Base-by-base conservation (phyloP, 1,140 invertebrate genomes). In the Drosophila murphyi region DNA sequence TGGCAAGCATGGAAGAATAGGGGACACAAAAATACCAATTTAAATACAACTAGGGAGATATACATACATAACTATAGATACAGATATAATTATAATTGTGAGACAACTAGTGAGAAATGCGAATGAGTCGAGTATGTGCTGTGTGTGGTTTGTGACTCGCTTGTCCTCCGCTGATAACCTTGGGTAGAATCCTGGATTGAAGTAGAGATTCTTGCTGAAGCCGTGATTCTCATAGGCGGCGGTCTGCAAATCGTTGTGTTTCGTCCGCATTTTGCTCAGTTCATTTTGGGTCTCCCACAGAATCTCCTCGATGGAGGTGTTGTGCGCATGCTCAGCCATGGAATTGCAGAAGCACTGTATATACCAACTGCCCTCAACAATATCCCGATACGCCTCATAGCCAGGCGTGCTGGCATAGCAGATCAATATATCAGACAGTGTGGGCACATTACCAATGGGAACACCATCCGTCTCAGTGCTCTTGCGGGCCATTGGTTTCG, bases 311-410 rank as follows among this genome's bases (percentile, higher is more conserved):
- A 97, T 80, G 82, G 96, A 94, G 35, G 93, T 93, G 76, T 95
- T 92, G 78, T 94, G 93, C 5, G 96, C 96, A 79, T 95, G 92
- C 50, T 95, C 93, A 92, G 96, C 96, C 86, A 97, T 96, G 68
- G 95, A 94, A 82, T 96, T 93, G 92, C 96, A 97, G 52, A 97
- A 93, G 60, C 94, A 93, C 85, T 96, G 95, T 59, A 97, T 95
- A 82, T 96, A 97, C 95, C 96, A 97, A 59, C 95, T 96, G 12
- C 96, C 96, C 29, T 81, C 83, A 5, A 85, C 67, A 0, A 67
- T 82, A 91, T 97, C 95, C 48, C 96, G 93, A 87, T 95, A 94
- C 28, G 96, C 94, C 51, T 94, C 94, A 78, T 94, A 94, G 5
- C 95, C 94, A 10, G 95, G 94, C 2, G 95, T 77, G 4, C 95